A percentile compares a stretch with the other conserved stretches of the same genome.
phyloP scores from a whole-genome alignment of 2,888 invertebrate species.

The Aquatica leii region DNA sequence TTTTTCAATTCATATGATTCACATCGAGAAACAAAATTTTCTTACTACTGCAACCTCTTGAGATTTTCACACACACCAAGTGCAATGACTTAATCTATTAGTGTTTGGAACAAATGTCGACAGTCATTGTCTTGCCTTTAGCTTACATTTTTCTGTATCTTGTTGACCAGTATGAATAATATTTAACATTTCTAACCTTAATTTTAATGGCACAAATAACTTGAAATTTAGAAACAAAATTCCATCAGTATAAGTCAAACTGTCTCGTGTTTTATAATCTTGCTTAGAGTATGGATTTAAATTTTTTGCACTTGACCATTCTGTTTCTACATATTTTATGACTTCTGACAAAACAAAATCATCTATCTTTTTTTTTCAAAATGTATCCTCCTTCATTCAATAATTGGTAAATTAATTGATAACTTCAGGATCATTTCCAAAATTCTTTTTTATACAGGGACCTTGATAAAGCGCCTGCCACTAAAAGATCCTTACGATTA shows the following conservation, averaged over 20 bases:
- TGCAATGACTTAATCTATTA: too few species aligned
- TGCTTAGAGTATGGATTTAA: neutral
- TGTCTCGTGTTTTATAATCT: conserved; percentile 1
- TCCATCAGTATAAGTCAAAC: neutral
- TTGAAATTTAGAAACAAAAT: conserved; percentile 1
- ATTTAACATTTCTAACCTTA: conserved; percentile 11
- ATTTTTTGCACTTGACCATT: neutral
- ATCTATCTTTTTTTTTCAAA: neutral
- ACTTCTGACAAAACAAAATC: neutral
- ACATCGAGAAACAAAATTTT: neutral
- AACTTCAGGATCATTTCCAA: neutral
- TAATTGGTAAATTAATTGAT: conserved; percentile 13
- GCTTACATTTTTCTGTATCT: conserved; percentile 18
- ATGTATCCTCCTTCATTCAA: neutral
- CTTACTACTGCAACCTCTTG: too few species aligned
- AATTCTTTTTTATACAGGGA: neutral
- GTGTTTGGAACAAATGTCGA: too few species aligned
- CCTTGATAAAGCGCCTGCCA: neutral
- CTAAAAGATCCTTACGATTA: too few species aligned
- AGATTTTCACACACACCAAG: too few species aligned
- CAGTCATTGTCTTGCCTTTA: conserved; percentile 10
- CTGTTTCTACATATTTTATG: neutral
- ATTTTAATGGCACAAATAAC: neutral
- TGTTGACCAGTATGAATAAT: conserved; percentile 12
- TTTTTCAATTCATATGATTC: too few species aligned